Base-by-base conservation (phyloP, 2,888 invertebrate species). In the Cryptus armator region DNA sequence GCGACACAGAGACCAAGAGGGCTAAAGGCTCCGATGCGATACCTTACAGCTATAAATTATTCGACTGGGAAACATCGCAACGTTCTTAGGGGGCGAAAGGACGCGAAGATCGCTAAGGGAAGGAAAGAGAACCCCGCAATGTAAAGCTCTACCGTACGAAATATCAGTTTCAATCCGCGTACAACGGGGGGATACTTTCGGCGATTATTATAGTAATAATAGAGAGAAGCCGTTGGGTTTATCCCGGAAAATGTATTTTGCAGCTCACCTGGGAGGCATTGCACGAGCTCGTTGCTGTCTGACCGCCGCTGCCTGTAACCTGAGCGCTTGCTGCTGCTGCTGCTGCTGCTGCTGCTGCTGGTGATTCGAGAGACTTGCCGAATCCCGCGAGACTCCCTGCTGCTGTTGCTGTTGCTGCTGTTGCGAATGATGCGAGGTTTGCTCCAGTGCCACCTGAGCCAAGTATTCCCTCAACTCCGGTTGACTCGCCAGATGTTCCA, bases 221-320 rank as follows among this genome's bases (percentile, higher is more conserved):
- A 19, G 12, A 56, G 43, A 7, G 19, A 71, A 67, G 46, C 19
- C 43, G 46, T 62, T 24, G 32, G 29, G 62, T 29, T 48, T 14
- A 74, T 56, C n/a, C 46, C 24, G 19, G 44, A 37, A 46, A 46
- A 48, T 32, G 76, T n/a, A n/a, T 81, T 64, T 51, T 3, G 14
- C 19, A 53, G 87, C 89, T 87, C 81, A 93, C 93, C 93, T 93
- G 76, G 92, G 91, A 86, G 92, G 91, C 90, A 93, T 92, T 6
- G 91, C 90, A 16, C 93, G 89, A 29, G 90, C 71, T 59, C 93
- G 91, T 53, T 90, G 90, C 53, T 92, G 92, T 37, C 89, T 88
- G 32, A 91, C 89, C 24, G 88, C 84, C 48, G 85, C 87, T 16
- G 89, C 89, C 75, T 93, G 92, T 84, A 92, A 91, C 83, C 92